Base-by-base conservation (phyloP, 2,888 invertebrate genomes). In the Fragum sueziense region DNA sequence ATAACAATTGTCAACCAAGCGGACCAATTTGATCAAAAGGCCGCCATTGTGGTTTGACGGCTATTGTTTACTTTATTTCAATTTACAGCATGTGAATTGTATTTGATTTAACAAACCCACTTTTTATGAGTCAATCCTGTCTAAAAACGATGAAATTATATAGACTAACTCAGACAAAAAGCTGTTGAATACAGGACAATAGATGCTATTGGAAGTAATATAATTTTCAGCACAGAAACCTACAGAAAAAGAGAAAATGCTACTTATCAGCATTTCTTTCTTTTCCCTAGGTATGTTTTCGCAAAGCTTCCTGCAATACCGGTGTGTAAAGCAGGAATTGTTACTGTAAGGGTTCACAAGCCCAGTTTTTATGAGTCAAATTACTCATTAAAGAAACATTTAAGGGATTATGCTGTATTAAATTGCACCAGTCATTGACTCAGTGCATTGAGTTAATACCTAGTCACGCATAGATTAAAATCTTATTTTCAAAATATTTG, bases 1-100 rank as follows among this genome's bases (percentile, higher is more conserved):
- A 47, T 47, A 47, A 47, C 47, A 47, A 47, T 47, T 47, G 47
- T 47, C 47, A 47, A 47, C 47, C 47, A 47, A 47, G n/a, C 47
- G n/a, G 47, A 47, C 47, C 47, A 47, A 47, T 47, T 20, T 20
- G 47, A 47, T 47, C n/a, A 47, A 47, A n/a, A 14, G 47, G 17
- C 47, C n/a, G 11, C 57, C 14, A 57, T 57, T 57, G 57, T 57
- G n/a, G n/a, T 57, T 27, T 22, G 57, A 25, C 9, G 57, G 20
- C 14, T 57, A 57, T 57, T 57, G 25, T 57, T 57, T 57, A 57
- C 57, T 27, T 57, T 25, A 57, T 57, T 57, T 57, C 57, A 57
- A 57, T 57, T 57, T 57, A 57, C 57, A 20, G 25, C 57, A 25
- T 11, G 11, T 57, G 22, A 25, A 57, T 57, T 57, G 57, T 27